Conservation (phyloP, 2,888 invertebrate genomes). For the Plutella xylostella region DNA sequence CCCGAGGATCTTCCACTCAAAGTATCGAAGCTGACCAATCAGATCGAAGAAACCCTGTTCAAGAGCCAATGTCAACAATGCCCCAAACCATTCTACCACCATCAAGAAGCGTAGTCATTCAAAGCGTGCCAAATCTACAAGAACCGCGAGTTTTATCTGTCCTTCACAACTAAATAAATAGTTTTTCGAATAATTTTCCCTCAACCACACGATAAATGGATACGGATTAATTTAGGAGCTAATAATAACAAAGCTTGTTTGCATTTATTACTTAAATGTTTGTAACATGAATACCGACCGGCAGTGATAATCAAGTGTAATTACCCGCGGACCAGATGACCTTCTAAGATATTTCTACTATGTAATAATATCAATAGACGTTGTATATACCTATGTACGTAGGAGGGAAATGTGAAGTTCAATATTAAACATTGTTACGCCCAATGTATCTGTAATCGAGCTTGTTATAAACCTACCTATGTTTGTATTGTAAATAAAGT, state of each 20-base stretch:
- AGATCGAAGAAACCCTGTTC: background rate
- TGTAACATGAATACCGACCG: slow-evolving; percentile 1
- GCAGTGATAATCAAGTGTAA: slow-evolving; percentile 30
- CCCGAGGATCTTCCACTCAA: no score
- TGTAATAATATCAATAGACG: background rate
- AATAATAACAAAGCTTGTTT: slow-evolving; percentile 1
- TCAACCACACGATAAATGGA: background rate
- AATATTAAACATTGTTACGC: no score
- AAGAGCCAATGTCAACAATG: background rate
- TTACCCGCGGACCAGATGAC: slow-evolving; percentile 33
- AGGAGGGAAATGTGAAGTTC: no score
- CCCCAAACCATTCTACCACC: no score
- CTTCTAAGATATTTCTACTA: slow-evolving; percentile 22
- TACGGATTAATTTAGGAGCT: background rate
- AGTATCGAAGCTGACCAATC: background rate
- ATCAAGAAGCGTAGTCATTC: slow-evolving; percentile 6
- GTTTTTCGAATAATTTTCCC: no score
- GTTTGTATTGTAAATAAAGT: no score
- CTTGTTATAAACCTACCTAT: no score
- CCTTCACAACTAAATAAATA: slow-evolving; percentile 1
- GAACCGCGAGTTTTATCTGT: slow-evolving; percentile 8
- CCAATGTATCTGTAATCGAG: no score
- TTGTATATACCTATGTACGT: no score
- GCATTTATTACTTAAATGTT: slow-evolving; percentile 3
- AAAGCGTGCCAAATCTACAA: slow-evolving; percentile 4